These are phyloP conservation scores for Limnothrissa miodon DNA, from an alignment of 2,113 vertebrate genomes.

Conservation along the genomic window DNA sequence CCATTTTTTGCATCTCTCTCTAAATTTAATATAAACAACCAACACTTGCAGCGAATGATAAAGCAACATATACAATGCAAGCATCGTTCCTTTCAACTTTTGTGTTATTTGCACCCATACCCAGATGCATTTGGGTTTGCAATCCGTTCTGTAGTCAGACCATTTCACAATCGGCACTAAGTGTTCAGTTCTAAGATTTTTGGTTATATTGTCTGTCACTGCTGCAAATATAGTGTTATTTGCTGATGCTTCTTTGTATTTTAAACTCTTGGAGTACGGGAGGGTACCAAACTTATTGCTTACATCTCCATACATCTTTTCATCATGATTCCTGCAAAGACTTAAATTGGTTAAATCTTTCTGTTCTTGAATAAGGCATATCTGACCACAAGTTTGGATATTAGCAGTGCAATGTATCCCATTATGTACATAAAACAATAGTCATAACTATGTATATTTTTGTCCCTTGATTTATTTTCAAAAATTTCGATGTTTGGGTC, in stretches of 20 bases:
- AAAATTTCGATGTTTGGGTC: slow-evolving; percentile 60
- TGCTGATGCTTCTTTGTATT: slow-evolving; percentile 51
- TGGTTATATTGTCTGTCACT: background rate
- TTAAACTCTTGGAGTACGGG: slow-evolving; percentile 15
- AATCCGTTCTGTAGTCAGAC: slow-evolving; percentile 5
- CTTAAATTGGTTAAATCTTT: slow-evolving; percentile 45
- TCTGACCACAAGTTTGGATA: slow-evolving; percentile 68
- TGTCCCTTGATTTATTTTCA: slow-evolving; percentile 73
- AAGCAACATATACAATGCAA: background rate
- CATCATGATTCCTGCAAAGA: slow-evolving; percentile 38
- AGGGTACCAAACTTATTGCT: slow-evolving; percentile 39
- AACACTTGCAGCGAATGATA: background rate
- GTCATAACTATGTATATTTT: slow-evolving; percentile 68
- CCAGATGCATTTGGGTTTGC: background rate
- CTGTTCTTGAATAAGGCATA: slow-evolving; percentile 54
- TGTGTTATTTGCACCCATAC: background rate
- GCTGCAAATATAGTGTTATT: background rate
- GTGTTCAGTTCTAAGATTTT: background rate
- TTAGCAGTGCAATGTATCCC: slow-evolving; percentile 64
- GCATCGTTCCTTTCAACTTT: background rate
- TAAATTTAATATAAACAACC: background rate
- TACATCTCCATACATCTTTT: slow-evolving; percentile 15
- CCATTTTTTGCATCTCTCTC: background rate
- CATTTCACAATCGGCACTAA: background rate
- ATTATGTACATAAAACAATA: slow-evolving; percentile 66